Percentiles rank a stretch among this genome's conserved stretches.
Evolutionary conservation across 2,888 invertebrate genomes (phyloP).

Genomic region (Mimas tiliae): DNA sequence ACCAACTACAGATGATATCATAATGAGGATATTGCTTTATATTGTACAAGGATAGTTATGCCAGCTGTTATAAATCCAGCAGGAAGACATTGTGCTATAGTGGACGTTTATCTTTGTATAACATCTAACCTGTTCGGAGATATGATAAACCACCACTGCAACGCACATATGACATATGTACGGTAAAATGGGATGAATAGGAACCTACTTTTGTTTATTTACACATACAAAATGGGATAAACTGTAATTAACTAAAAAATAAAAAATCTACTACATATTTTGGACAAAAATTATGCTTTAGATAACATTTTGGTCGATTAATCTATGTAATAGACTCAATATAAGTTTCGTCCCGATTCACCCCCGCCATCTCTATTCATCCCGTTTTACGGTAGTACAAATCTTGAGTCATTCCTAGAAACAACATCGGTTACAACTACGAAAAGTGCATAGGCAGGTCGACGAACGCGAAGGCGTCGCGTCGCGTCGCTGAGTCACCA

Average conservation of each 20-base stretch:
- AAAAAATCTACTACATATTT: no score
- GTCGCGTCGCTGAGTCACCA: constrained; percentile 65
- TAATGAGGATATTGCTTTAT: not conserved
- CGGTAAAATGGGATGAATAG: no score
- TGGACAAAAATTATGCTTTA: no score
- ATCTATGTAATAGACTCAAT: no score
- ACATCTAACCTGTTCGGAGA: not conserved
- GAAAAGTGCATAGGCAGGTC: constrained; percentile 66
- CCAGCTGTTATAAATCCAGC: not conserved
- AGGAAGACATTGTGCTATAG: not conserved
- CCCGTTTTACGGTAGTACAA: no score
- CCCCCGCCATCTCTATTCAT: no score
- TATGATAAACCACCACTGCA: constrained; percentile 5
- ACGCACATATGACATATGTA: no score
- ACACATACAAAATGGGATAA: no score
- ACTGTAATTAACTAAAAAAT: no score
- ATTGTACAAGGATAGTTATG: not conserved
- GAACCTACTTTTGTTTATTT: no score
- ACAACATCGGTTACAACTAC: constrained; percentile 61
- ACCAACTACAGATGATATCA: not conserved
- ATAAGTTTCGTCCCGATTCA: no score
- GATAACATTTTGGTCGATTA: no score
- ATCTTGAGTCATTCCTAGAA: constrained; percentile 38
- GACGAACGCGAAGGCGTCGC: constrained; percentile 57
- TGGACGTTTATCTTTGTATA: not conserved